Base-by-base conservation (phyloP, 1,140 invertebrate genomes). In the Scaptomyza montana region DNA sequence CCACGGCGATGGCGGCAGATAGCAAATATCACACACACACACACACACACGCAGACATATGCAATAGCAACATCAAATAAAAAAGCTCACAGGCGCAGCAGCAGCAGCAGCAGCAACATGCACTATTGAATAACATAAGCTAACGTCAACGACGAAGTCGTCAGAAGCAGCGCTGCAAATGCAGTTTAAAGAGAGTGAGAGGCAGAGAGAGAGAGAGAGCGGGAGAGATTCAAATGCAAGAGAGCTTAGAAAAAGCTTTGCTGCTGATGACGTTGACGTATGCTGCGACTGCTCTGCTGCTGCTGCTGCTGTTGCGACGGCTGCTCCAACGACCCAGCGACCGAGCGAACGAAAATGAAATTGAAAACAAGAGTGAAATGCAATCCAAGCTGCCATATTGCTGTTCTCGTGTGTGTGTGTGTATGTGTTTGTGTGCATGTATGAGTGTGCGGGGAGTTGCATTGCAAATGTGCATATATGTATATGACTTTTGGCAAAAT, bases 331-430 rank as follows among this genome's bases (percentile, higher is more conserved):
- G 64, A 77, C 74, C 64, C 70, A 74, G 65, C 75, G 72, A 74
- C 71, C 72, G 56, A 77, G 33, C 64, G 65, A 84, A 54, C 59
- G 64, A 50, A 77, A 67, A 79, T 56, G 70, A 82, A 87, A 86
- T 81, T 82, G 81, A 86, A 87, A 87, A 70, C 76, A 87, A 87
- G 82, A 87, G 82, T 87, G 82, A 87, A 87, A 87, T 87, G 82
- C 81, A 82, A 57, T 67, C 47, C 49, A 43, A 43, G 39, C n/a
- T 43, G 63, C 63, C 56, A 68, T 61, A 49, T 61, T 68, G 65
- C 41, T 67, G 51, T 60, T 60, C 63, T 71, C 57, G 53, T 16
- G 13, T 49, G 9, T 54, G 12, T 30, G 50, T 39, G 16, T 16
- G 41, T 8, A 30, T 39, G 41, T 36, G 10, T 28, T 39, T 25